These are phyloP conservation scores for Arothron firmamentum DNA, from an alignment of 2,113 vertebrate species.

Conservation along the genomic window DNA sequence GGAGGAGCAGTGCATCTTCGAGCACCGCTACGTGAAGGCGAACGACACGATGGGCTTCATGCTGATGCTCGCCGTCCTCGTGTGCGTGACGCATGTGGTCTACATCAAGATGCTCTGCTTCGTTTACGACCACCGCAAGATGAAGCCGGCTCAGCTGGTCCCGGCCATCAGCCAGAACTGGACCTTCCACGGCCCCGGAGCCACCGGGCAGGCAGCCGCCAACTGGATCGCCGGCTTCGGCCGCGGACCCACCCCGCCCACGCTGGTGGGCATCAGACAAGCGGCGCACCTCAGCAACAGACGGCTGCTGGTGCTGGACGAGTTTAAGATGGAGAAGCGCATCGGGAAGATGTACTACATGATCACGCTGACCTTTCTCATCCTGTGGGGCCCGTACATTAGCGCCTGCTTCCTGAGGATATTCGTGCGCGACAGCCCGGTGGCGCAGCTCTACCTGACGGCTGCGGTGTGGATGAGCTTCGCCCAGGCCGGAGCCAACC, in stretches of 20 bases:
- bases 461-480: constrained; percentile 95
- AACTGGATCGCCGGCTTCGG: constrained; percentile 98
- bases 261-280: constrained; percentile 91
- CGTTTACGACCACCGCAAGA: constrained; percentile 94
- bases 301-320: constrained; percentile 90
- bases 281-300: constrained; percentile 83
- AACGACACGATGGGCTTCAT: constrained; percentile 94
- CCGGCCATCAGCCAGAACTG: constrained; percentile 97
- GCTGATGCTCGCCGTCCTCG: constrained; percentile 88
- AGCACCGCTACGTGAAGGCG: constrained; percentile 91
- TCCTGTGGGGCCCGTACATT: constrained; percentile 94
- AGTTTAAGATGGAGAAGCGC: constrained; percentile 95
- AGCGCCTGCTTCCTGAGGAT: constrained; percentile 91
- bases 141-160: constrained; percentile 93
- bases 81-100: constrained; percentile 88
- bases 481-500: constrained; percentile 91
- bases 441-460: constrained; percentile 89
- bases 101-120: constrained; percentile 95
- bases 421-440: constrained; percentile 80
- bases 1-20: constrained; percentile 93
- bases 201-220: constrained; percentile 91
- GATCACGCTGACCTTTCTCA: constrained; percentile 88
- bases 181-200: constrained; percentile 95
- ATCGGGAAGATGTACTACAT: constrained; percentile 97
- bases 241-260: constrained; percentile 90